phyloP scores from a whole-genome alignment of 2,113 vertebrate genomes.

The Thryonomys swinderianus region DNA sequence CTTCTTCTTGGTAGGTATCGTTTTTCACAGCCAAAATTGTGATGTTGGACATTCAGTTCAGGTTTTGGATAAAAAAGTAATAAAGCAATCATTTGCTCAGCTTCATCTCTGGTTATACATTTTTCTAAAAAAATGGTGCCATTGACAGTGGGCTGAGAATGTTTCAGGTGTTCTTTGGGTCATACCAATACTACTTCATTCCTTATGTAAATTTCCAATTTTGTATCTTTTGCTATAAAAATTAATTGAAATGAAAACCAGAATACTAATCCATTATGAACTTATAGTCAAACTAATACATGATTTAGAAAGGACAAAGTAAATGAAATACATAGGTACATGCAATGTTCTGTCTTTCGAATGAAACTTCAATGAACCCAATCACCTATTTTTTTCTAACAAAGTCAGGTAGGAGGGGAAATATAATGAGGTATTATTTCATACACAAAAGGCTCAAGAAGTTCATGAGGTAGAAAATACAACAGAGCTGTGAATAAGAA shows the following conservation, averaged over 20 bases:
- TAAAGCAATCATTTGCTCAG: too few relatives aligned
- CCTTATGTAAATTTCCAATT: background rate
- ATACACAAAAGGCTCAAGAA: background rate
- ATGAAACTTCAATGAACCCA: background rate
- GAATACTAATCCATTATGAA: background rate
- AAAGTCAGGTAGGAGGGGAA: background rate
- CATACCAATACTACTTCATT: background rate
- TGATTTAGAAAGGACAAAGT: constrained; percentile 13
- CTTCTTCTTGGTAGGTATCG: too few relatives aligned
- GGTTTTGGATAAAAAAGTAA: too few relatives aligned
- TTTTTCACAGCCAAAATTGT: too few relatives aligned
- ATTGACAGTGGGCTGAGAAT: background rate
- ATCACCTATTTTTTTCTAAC: background rate
- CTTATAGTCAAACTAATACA: constrained; percentile 36
- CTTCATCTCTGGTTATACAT: too few relatives aligned
- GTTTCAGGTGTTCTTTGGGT: background rate
- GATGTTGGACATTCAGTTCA: too few relatives aligned
- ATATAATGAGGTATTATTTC: background rate
- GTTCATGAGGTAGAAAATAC: background rate
- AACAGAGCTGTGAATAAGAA: background rate
- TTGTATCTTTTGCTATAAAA: background rate
- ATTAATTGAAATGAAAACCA: constrained; percentile 35
- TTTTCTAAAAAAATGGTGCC: background rate
- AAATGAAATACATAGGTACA: background rate
- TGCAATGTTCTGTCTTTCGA: background rate